These are phyloP conservation scores for Gavialis gangeticus DNA, from an alignment of 2,113 vertebrate species.

Conservation along the genomic window DNA sequence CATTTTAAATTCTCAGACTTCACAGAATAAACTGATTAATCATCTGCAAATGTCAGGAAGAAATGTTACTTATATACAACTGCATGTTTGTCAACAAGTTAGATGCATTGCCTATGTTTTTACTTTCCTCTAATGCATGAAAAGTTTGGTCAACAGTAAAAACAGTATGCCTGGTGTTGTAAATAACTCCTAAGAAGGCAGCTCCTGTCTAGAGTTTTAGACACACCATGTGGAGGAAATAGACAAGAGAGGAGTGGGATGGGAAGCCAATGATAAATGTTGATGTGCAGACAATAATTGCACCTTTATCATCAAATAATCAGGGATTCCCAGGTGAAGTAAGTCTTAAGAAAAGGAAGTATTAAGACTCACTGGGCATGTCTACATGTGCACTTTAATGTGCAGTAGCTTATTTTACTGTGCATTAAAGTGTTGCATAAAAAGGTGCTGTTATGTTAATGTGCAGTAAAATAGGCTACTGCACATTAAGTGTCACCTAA, in stretches of 20 bases:
- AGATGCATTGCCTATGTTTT: background rate
- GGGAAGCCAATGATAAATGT: background rate
- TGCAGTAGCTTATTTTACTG: too few relatives aligned
- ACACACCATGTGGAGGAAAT: background rate
- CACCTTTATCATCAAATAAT: background rate
- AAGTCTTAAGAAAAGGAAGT: background rate
- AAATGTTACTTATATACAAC: background rate
- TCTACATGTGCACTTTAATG: too few relatives aligned
- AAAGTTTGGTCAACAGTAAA: too few relatives aligned
- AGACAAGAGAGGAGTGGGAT: background rate
- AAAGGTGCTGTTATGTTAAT: too few relatives aligned
- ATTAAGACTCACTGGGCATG: too few relatives aligned
- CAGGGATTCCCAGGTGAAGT: too few relatives aligned
- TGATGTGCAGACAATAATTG: background rate
- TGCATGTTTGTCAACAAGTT: background rate
- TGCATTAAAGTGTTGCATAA: too few relatives aligned
- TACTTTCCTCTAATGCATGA: background rate
- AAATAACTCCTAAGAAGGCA: background rate
- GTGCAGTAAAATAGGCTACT: too few relatives aligned
- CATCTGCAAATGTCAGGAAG: background rate
- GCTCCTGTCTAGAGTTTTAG: too few relatives aligned
- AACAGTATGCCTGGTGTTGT: background rate
- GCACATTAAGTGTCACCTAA: background rate
- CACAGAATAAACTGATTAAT: background rate
- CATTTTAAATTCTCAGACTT: background rate